Evolutionary conservation across 92 coral and sea anemone genomes (phyloP).

Genomic region (Parazoanthus darwini): DNA sequence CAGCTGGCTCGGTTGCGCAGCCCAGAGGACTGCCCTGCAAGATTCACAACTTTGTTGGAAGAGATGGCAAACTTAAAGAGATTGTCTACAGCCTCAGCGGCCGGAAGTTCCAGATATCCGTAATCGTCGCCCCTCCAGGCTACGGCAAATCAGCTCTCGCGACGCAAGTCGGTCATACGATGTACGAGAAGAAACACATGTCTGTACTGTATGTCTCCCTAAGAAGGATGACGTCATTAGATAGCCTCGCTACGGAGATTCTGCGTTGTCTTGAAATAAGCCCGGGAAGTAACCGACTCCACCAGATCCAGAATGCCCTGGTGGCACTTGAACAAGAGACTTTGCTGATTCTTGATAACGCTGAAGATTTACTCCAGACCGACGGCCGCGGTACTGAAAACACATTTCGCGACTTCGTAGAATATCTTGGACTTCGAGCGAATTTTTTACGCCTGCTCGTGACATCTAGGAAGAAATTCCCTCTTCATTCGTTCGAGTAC

Average conservation of each 20-base stretch:
- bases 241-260: conserved; percentile 50
- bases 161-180: conserved; percentile 50
- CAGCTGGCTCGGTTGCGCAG: not conserved
- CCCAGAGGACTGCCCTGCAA: conserved; percentile 39
- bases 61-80: conserved; percentile 32
- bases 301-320: conserved; percentile 42
- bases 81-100: not conserved
- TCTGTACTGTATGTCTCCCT: conserved; percentile 50
- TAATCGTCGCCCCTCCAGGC: conserved; percentile 71
- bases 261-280: conserved; percentile 37
- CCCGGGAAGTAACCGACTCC: conserved; percentile 46
- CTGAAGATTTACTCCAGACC: conserved; percentile 63
- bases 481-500: conserved; percentile 14
- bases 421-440: conserved; percentile 52
- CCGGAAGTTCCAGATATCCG: not conserved
- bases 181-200: conserved; percentile 36
- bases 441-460: conserved; percentile 48
- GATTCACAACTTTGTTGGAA: conserved; percentile 62
- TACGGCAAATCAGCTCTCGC: conserved; percentile 70
- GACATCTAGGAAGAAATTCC: conserved; percentile 51
- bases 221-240: conserved; percentile 33
- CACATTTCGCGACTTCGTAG: conserved; percentile 48
- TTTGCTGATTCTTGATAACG: conserved; percentile 69
- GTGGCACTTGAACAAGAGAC: conserved; percentile 40
- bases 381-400: conserved; percentile 19